These are phyloP conservation scores for Lycaon pictus DNA, from an alignment of 2,113 vertebrate species.

Conservation along the genomic window DNA sequence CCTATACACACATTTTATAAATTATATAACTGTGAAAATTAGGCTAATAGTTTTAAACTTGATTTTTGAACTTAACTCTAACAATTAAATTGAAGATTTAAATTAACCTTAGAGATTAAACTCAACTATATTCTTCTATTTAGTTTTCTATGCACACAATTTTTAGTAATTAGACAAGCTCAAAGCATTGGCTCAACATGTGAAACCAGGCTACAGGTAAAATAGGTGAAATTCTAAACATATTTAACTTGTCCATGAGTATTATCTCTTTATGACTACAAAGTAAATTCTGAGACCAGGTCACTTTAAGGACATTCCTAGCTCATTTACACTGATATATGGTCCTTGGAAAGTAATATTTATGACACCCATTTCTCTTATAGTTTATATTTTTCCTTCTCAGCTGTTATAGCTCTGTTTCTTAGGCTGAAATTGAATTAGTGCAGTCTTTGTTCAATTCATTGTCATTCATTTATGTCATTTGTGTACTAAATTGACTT, in stretches of 20 bases:
- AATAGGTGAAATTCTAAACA: slow-evolving; percentile 54
- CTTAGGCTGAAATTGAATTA: slow-evolving; percentile 30
- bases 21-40: slow-evolving; percentile 42
- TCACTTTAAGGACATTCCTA: background rate
- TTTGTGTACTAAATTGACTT: slow-evolving; percentile 45
- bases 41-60: slow-evolving; percentile 6
- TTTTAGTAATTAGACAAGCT: slow-evolving; percentile 45
- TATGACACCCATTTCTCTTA: background rate
- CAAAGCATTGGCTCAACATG: background rate
- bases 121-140: background rate
- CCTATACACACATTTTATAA: background rate
- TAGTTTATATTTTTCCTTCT: background rate
- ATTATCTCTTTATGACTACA: background rate
- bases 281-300: background rate
- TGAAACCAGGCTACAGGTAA: slow-evolving; percentile 30
- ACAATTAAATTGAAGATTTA: slow-evolving; percentile 32
- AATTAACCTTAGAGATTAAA: slow-evolving; percentile 19
- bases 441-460: background rate
- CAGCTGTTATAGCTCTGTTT: background rate
- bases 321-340: background rate
- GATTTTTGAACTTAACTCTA: slow-evolving; percentile 37
- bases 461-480: background rate
- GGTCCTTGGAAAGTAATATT: background rate
- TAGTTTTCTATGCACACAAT: background rate
- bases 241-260: background rate